Evolutionary conservation across 2,797 vertebrate genomes (phyloP).

Genomic region (Leucoraja ocellata): DNA sequence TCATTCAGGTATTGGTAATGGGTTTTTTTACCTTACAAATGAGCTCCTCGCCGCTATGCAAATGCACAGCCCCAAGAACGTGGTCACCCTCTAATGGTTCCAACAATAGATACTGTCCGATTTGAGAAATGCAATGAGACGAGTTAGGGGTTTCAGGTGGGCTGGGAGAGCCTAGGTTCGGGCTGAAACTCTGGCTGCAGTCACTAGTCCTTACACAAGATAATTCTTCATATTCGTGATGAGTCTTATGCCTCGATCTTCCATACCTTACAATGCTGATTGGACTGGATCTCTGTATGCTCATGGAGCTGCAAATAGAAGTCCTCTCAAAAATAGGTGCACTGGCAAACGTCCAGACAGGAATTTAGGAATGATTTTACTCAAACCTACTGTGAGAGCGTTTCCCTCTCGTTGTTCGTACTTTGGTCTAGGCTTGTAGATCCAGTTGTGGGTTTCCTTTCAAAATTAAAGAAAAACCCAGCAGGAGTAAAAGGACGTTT

Average conservation of each 20-base stretch:
- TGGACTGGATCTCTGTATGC: slow-evolving; percentile 99
- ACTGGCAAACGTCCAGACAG: background rate
- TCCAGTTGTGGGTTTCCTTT: background rate
- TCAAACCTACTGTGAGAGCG: background rate
- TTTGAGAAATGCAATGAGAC: slow-evolving; percentile 95
- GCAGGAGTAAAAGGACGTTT: background rate
- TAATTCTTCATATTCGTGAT: slow-evolving; percentile 89
- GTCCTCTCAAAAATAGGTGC: slow-evolving; percentile 15
- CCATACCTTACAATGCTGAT: slow-evolving; percentile 98
- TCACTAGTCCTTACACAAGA: slow-evolving; percentile 87
- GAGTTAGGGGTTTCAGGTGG: slow-evolving; percentile 96
- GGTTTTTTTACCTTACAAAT: slow-evolving; percentile 82
- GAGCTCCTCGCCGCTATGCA: slow-evolving; percentile 95
- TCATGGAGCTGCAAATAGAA: slow-evolving; percentile 68
- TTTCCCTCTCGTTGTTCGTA: background rate
- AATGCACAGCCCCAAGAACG: slow-evolving; percentile 91
- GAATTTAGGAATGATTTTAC: background rate
- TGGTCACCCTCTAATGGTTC: slow-evolving; percentile 97
- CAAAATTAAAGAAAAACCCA: no score
- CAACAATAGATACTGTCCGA: slow-evolving; percentile 97
- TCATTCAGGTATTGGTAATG: background rate
- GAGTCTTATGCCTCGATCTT: slow-evolving; percentile 91
- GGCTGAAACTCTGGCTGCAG: slow-evolving; percentile 89
- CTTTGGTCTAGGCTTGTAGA: slow-evolving; percentile 29
- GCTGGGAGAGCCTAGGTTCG: slow-evolving; percentile 94